phyloP scores from a whole-genome alignment of 2,797 vertebrate species.

The Pseudochirops cupreus region DNA sequence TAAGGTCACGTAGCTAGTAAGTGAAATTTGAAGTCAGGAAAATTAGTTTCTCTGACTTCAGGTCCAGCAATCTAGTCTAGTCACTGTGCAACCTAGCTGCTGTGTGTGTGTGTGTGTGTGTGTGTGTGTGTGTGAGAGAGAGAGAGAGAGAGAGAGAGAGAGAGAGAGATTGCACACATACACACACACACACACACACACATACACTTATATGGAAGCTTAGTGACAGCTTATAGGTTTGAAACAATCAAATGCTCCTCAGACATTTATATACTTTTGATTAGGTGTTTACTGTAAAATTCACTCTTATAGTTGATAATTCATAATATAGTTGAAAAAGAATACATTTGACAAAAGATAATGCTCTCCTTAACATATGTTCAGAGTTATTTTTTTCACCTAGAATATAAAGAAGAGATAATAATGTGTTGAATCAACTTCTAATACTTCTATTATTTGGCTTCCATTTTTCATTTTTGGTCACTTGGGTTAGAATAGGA shows the following conservation, averaged over 20 bases:
- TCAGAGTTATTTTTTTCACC: background rate
- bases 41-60: too few species aligned
- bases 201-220: too few species aligned
- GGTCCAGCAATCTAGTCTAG: too few species aligned
- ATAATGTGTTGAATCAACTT: conserved; percentile 7
- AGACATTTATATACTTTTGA: background rate
- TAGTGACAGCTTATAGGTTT: background rate
- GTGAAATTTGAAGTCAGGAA: too few species aligned
- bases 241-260: background rate
- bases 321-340: background rate
- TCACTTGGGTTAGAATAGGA: background rate
- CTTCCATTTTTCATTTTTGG: conserved; percentile 14
- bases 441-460: background rate
- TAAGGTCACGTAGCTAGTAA: background rate
- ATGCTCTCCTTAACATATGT: background rate
- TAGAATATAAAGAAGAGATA: background rate
- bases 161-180: too few species aligned
- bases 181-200: too few species aligned
- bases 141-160: too few species aligned
- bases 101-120: too few species aligned
- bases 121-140: too few species aligned
- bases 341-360: background rate
- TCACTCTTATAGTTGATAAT: background rate
- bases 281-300: background rate
- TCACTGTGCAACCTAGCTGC: too few species aligned